Base-by-base conservation (phyloP, 2,113 vertebrate species). In the Zingel zingel region DNA sequence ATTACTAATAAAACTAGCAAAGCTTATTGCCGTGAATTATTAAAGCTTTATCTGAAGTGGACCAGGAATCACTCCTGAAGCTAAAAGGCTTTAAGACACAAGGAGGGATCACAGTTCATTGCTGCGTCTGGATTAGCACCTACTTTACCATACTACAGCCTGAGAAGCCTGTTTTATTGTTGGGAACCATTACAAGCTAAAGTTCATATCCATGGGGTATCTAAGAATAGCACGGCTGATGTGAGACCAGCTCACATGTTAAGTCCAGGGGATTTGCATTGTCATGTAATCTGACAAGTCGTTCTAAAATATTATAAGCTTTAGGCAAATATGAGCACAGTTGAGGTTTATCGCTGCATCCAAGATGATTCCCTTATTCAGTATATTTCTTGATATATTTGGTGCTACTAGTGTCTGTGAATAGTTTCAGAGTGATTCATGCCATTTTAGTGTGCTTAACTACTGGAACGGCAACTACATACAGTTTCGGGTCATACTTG, bases 11-110 rank as follows among this genome's bases (percentile, higher is more conserved):
- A 97, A 97, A 96, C 94, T 94, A 96, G 94, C 95, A 96, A 94
- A 96, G 95, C 96, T 97, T 93, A 95, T 96, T 97, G 94, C 94
- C 92, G 94, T 97, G 95, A 97, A 97, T 97, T 96, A 98, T 97
- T 97, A 96, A 94, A 95, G 94, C 93, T 93, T 91, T 96, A 95
- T 96, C 95, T 95, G 91, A 93, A 95, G 91, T 95, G 94, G 93
- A 94, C 93, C 93, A 95, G 94, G 92, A 96, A 95, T 94, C 89
- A 88, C 93, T 95, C 95, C 94, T 87, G 88, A 86, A 95, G 93
- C 93, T 92, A 92, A 95, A 91, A 74, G 90, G 92, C 91, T 94
- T 85, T 93, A 95, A 95, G 95, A 90, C 93, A 94, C 74, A 67
- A 82, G 79, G 63, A 75, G 82, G 90, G 87, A 94, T 93, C 89